Evolutionary conservation across 2,888 invertebrate genomes (phyloP), one percentile per base, ranked within the genome.

Genomic region (Aspidiotus rigidus): DNA sequence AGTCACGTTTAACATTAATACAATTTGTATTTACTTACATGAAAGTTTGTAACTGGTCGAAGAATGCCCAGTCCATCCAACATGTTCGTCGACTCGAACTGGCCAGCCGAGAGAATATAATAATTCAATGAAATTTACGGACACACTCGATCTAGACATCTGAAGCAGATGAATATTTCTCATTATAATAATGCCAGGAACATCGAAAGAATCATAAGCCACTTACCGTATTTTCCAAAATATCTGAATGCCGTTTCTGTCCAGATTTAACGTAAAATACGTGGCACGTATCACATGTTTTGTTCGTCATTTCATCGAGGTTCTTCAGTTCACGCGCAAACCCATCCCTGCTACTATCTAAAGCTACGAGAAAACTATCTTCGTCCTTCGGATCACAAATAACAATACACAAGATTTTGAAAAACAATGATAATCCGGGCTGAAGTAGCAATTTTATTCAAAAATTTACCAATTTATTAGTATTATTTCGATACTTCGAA

Each of bases 51-150:
- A 73, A 64, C 72, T 73, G 15, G 71, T 72, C 56, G 67, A 66
- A 67, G 88, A 83, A 78, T 92, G 90, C 0, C 97, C 97, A 39
- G 94, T 90, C 97, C 97, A 98, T 42, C 94, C 95, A 56, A 92
- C 89, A 81, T 96, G 96, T 17, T 86, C 86, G 56, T 84, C 82
- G 40, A 95, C 87, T 72, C 85, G 86, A 11, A 96, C 93, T 0
- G 93, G 88, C 85, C 89, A 89, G 11, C 98, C 98, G 53, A 99
- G 80, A 0, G 92, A 88, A 75, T 81, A 80, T 16, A 86, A 75
- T 73, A 85, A 81, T 74, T 82, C 82, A 72, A 83, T 76, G 76
- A 84, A 86, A 75, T 84, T 82, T 0, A 79, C 76, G 73, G 82
- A 80, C 13, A 82, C 77, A 28, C 77, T 74, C 7, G 74, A 73